phyloP scores from a whole-genome alignment of 2,888 invertebrate genomes.

The Hypomecis atomaria region DNA sequence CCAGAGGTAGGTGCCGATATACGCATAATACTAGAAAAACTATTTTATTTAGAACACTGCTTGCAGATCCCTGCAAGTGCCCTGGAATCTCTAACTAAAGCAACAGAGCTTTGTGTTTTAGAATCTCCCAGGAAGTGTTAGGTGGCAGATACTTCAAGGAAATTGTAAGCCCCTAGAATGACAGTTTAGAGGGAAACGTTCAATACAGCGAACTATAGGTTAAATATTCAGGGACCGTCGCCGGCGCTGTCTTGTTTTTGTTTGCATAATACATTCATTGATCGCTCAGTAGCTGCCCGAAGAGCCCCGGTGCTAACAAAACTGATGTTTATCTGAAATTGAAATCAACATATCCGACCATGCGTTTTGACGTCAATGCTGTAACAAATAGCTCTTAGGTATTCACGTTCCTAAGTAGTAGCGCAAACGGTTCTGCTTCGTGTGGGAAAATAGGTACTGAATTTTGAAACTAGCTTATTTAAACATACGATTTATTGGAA shows the following conservation, averaged over 20 bases:
- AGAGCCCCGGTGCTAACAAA: constrained; percentile 49
- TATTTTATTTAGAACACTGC: too few species aligned
- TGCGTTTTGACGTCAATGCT: constrained; percentile 52
- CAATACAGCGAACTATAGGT: constrained; percentile 67
- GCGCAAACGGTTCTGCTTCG: constrained; percentile 6
- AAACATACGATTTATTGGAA: not conserved
- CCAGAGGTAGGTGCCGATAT: too few species aligned
- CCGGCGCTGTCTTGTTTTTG: constrained; percentile 49
- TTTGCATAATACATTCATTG: constrained; percentile 80
- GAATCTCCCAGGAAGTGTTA: too few species aligned
- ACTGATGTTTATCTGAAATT: constrained; percentile 64
- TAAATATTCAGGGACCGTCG: constrained; percentile 66
- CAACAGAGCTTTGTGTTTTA: too few species aligned
- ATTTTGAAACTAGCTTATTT: constrained; percentile 7
- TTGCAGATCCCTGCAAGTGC: too few species aligned
- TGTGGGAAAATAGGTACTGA: constrained; percentile 1
- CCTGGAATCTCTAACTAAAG: too few species aligned
- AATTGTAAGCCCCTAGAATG: not conserved
- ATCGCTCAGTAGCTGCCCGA: constrained; percentile 55
- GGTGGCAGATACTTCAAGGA: not conserved
- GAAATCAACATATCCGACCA: constrained; percentile 54
- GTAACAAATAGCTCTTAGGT: constrained; percentile 17
- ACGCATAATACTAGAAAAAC: too few species aligned
- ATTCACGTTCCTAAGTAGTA: constrained; percentile 9
- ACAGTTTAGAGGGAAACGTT: constrained; percentile 41